Evolutionary conservation across 2,113 vertebrate species (phyloP), one percentile per base, ranked within the genome.

Genomic region (Engraulis encrasicolus): DNA sequence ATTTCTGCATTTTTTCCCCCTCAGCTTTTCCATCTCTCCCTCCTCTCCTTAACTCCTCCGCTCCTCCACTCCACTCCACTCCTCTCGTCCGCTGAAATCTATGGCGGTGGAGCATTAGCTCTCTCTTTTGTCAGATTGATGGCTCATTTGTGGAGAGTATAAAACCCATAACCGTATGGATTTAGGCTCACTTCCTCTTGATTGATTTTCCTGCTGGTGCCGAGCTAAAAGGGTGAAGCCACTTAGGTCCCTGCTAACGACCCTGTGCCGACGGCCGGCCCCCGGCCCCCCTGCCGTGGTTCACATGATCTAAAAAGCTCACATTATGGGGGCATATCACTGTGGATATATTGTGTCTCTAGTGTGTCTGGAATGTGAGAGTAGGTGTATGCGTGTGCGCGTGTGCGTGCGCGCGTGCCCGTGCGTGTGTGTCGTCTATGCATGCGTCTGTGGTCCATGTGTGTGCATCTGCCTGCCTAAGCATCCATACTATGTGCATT

Each of bases 231-330:
- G 94, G 93, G 89, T 93, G 93, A 94, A 94, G 89, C 91, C 94
- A 93, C 92, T 94, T 93, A 93, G 90, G 92, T 93, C 92, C 93
- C 92, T 87, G 92, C 93, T 95, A 95, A 95, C 93, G 93, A 95
- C 91, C n/a, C 91, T 93, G 93, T 92, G 89, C 91, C 87, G 78
- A n/a, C n/a, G n/a, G n/a, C n/a, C n/a, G n/a, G n/a, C n/a, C n/a
- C n/a, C n/a, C n/a, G n/a, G n/a, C n/a, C n/a, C n/a, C n/a, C n/a
- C n/a, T n/a, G 85, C 88, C 92, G 87, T 93, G 88, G 78, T 84
- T 86, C 91, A 92, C 93, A 93, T 94, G 89, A 92, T 93, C 92
- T 93, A 90, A 94, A 50, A 94, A 92, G 94, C 93, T 90, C 89
- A 86, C 92, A 92, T 94, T 94, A 93, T 92, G 91, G 92, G 91